Evolutionary conservation across 2,797 vertebrate genomes (phyloP).

Genomic region (Acanthurus lineatus): DNA sequence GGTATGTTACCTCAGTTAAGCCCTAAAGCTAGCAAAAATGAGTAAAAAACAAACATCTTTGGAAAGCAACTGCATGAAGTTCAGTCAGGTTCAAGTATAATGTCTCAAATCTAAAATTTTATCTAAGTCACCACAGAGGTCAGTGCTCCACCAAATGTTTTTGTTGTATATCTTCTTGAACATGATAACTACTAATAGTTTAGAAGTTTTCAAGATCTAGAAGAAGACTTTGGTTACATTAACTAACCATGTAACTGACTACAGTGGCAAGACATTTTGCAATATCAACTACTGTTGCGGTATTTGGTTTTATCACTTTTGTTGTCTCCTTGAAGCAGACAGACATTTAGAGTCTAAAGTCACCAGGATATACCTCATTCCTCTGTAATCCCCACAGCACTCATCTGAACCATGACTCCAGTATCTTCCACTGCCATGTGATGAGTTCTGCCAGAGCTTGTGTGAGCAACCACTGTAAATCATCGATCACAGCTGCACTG

Average conservation of each 20-base stretch:
- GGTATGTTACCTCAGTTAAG: too few relatives aligned
- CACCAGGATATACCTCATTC: constrained; percentile 31
- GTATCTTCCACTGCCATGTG: constrained; percentile 38
- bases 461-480: constrained; percentile 69
- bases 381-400: constrained; percentile 28
- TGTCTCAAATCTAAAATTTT: too few relatives aligned
- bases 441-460: constrained; percentile 48
- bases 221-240: neutral
- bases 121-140: neutral
- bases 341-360: constrained; percentile 2
- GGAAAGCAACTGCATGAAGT: too few relatives aligned
- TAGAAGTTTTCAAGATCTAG: neutral
- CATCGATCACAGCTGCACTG: constrained; percentile 76
- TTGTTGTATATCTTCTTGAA: neutral
- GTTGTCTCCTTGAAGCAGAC: neutral
- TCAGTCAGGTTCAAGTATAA: too few relatives aligned
- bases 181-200: neutral
- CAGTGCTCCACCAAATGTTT: neutral
- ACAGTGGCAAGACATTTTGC: neutral
- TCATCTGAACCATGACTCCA: constrained; percentile 26
- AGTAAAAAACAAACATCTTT: too few relatives aligned
- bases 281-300: neutral
- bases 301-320: constrained; percentile 13
- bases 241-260: neutral
- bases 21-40: too few relatives aligned